These are phyloP conservation scores for Eristalinus sepulchralis DNA, from an alignment of 2,888 invertebrate genomes.

Conservation along the genomic window DNA sequence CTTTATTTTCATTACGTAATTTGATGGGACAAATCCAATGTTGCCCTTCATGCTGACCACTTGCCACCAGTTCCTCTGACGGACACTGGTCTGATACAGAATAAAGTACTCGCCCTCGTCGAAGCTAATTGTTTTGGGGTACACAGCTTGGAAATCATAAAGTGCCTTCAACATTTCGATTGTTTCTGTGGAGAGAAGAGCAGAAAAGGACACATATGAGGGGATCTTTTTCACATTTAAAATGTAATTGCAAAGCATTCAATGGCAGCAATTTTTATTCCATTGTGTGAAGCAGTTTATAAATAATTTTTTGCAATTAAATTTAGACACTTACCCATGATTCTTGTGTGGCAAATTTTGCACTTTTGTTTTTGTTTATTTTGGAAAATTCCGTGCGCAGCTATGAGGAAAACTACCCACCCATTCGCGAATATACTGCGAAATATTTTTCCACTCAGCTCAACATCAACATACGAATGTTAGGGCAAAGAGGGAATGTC, in stretches of 20 bases:
- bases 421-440: slow-evolving; percentile 61
- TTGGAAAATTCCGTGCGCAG: slow-evolving; percentile 54
- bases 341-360: slow-evolving; percentile 28
- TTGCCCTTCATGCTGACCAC: slow-evolving; percentile 91
- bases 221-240: slow-evolving; percentile 10
- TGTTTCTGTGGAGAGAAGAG: slow-evolving; percentile 82
- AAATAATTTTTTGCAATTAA: slow-evolving; percentile 4
- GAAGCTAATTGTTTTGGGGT: slow-evolving; percentile 91
- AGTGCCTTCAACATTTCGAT: slow-evolving; percentile 91
- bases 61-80: slow-evolving; percentile 93
- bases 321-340: slow-evolving; percentile 53
- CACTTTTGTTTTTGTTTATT: slow-evolving; percentile 63
- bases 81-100: slow-evolving; percentile 89
- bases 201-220: slow-evolving; percentile 37
- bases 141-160: slow-evolving; percentile 92
- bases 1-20: slow-evolving; percentile 90
- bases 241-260: slow-evolving; percentile 5
- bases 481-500: slow-evolving; percentile 35
- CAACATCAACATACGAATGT: slow-evolving; percentile 54
- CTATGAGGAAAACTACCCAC: slow-evolving; percentile 63
- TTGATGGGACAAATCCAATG: slow-evolving; percentile 92
- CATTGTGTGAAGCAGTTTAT: neutral
- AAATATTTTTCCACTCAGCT: slow-evolving; percentile 48
- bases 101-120: slow-evolving; percentile 90
- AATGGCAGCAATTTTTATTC: neutral